phyloP scores from a whole-genome alignment of 1,140 invertebrate genomes.

The Nebria ingens region DNA sequence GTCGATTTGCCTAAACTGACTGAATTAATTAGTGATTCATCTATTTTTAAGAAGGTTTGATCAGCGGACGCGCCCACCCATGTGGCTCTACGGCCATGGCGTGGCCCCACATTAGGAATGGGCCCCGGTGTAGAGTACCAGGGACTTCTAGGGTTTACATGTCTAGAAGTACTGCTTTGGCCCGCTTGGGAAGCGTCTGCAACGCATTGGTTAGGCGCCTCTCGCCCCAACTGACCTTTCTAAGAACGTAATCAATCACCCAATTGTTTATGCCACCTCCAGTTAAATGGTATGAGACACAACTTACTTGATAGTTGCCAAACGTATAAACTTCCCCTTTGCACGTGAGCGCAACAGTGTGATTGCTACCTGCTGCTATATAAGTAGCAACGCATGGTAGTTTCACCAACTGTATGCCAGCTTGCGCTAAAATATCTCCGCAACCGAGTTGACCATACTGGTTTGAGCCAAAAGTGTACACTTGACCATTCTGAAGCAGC shows the following conservation, averaged over 20 bases:
- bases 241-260: conserved; percentile 37
- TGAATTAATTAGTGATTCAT: conserved; percentile 84
- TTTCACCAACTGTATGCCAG: conserved; percentile 63
- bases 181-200: conserved; percentile 27
- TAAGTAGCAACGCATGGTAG: conserved; percentile 56
- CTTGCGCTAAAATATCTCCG: conserved; percentile 68
- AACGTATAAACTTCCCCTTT: conserved; percentile 91
- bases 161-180: conserved; percentile 22
- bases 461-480: conserved; percentile 85
- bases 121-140: conserved; percentile 77
- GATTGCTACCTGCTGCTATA: conserved; percentile 89
- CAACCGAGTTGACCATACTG: conserved; percentile 88
- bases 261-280: no score
- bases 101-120: conserved; percentile 68
- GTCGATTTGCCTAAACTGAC: conserved; percentile 75
- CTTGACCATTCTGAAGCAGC: conserved; percentile 42
- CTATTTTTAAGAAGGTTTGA: conserved; percentile 89
- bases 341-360: conserved; percentile 80
- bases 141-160: conserved; percentile 32
- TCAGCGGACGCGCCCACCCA: conserved; percentile 92
- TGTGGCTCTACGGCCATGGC: conserved; percentile 71
- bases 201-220: conserved; percentile 29
- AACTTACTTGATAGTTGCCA: conserved; percentile 71
- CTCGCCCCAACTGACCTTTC: conserved; percentile 84
- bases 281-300: conserved; percentile 9